phyloP scores from a whole-genome alignment of 2,888 invertebrate species.

The Calameuta filiformis region DNA sequence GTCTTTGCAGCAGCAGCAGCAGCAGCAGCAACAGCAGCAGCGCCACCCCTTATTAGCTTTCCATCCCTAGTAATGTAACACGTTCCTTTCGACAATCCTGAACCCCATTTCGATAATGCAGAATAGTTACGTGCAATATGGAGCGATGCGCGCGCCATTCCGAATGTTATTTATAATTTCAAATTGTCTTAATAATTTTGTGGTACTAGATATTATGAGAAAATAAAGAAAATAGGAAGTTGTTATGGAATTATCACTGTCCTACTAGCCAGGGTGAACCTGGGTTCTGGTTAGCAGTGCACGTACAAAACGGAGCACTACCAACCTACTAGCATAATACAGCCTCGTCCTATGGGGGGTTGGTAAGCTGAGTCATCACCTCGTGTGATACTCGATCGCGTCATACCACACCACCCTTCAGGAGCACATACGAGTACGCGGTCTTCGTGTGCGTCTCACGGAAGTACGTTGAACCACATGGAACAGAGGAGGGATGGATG shows the following conservation, averaged over 20 bases:
- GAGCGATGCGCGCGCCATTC: not conserved
- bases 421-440: not conserved
- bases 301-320: not conserved
- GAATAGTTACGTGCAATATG: not conserved
- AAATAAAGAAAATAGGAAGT: not conserved
- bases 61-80: constrained; percentile 18
- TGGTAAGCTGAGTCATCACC: constrained; percentile 57
- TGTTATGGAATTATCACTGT: not conserved
- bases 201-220: not conserved
- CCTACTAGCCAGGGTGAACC: not conserved
- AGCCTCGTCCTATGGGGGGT: constrained; percentile 31
- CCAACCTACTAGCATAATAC: not conserved
- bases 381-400: constrained; percentile 56
- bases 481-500: not conserved
- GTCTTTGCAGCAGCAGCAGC: constrained; percentile 37
- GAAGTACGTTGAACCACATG: not conserved
- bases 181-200: not conserved
- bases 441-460: not conserved
- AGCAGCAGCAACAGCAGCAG: constrained; percentile 19
- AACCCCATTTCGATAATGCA: not conserved
- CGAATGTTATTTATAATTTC: constrained; percentile 12
- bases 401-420: constrained; percentile 43
- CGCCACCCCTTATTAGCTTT: constrained; percentile 43
- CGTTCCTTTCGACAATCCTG: not conserved
- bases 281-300: not conserved